Conservation (phyloP, 2,888 invertebrate genomes). For the Cheilosia urbana region DNA sequence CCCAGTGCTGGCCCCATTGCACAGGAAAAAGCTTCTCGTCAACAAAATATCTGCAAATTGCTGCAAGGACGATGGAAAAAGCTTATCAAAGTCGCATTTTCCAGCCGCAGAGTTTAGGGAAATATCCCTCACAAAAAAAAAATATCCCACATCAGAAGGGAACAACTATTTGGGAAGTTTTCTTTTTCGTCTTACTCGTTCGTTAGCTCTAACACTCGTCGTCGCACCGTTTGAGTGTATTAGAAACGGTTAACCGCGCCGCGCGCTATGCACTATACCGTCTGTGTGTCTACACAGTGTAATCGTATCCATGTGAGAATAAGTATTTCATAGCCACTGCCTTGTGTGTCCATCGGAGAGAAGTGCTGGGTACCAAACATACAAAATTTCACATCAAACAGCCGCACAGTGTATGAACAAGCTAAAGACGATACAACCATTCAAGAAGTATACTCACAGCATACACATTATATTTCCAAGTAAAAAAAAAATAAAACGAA, state of each 20-base stretch:
- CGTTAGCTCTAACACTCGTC: conserved; percentile 50
- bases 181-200: background rate
- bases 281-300: conserved; percentile 69
- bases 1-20: background rate
- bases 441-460: conserved; percentile 67
- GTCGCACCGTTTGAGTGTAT: conserved; percentile 50
- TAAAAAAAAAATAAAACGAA: conserved; percentile 18
- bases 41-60: conserved; percentile 53
- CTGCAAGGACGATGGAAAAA: conserved; percentile 57
- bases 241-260: conserved; percentile 27
- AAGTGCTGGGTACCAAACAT: conserved; percentile 55
- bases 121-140: conserved; percentile 41
- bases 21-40: conserved; percentile 5
- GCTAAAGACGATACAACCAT: conserved; percentile 68
- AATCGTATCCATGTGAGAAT: conserved; percentile 75
- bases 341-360: conserved; percentile 40
- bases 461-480: conserved; percentile 56
- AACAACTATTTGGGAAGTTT: conserved; percentile 63
- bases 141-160: conserved; percentile 38
- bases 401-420: conserved; percentile 66
- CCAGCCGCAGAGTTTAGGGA: conserved; percentile 20
- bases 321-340: conserved; percentile 65
- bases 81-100: conserved; percentile 35
- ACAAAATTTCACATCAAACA: conserved; percentile 71
- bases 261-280: conserved; percentile 12